Conservation (phyloP, 2,888 invertebrate species). For the Cosmia trapezina region DNA sequence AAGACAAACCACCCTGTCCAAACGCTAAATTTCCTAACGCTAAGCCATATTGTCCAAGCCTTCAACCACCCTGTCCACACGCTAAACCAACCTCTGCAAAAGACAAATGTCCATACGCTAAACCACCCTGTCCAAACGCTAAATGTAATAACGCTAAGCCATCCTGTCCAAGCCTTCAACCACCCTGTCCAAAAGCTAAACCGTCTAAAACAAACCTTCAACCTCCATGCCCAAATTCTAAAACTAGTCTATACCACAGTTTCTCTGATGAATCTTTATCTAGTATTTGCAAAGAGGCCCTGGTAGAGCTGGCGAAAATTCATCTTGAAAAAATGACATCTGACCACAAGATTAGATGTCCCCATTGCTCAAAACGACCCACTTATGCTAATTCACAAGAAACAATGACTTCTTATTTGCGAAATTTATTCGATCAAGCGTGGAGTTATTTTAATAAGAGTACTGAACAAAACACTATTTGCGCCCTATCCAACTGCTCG, state of each 20-base stretch:
- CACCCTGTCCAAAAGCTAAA: neutral
- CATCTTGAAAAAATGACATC: constrained; percentile 33
- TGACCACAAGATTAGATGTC: constrained; percentile 34
- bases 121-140: neutral
- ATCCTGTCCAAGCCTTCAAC: neutral
- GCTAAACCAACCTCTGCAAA: neutral
- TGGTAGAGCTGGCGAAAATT: constrained; percentile 24
- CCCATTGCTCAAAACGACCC: constrained; percentile 28
- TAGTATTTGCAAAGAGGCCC: constrained; percentile 39
- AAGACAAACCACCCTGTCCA: neutral
- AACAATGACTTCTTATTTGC: constrained; percentile 9
- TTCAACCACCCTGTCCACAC: neutral
- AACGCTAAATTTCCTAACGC: too few relatives aligned
- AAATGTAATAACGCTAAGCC: neutral
- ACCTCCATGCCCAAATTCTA: neutral
- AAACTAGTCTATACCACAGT: constrained; percentile 13
- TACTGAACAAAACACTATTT: neutral
- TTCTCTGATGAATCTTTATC: constrained; percentile 35
- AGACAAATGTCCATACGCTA: too few relatives aligned
- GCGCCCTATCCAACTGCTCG: neutral
- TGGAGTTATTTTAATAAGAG: constrained; percentile 38
- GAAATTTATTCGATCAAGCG: constrained; percentile 37
- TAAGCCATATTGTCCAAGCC: too few relatives aligned
- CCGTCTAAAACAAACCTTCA: neutral
- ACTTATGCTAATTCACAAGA: constrained; percentile 3